These are phyloP conservation scores for Scolopax mira DNA, from an alignment of 2,113 vertebrate genomes.

Conservation along the genomic window DNA sequence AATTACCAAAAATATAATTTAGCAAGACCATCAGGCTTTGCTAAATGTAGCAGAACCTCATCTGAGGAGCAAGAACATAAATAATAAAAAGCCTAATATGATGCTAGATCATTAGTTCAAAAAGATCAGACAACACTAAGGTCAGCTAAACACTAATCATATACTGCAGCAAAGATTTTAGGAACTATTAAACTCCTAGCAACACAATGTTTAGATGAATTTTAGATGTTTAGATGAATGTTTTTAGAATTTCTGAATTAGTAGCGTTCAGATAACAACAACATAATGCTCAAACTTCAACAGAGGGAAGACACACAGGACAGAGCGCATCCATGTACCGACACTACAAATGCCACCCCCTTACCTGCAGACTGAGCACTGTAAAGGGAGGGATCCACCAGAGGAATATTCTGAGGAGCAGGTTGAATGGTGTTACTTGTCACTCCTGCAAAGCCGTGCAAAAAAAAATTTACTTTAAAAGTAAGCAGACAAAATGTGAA, in stretches of 20 bases:
- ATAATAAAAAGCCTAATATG: neutral
- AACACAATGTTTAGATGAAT: neutral
- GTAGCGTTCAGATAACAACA: neutral
- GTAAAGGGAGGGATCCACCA: slow-evolving; percentile 82
- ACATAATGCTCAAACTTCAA: neutral
- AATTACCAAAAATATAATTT: neutral
- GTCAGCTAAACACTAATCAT: neutral
- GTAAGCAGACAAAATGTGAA: neutral
- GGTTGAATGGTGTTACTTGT: slow-evolving; percentile 81
- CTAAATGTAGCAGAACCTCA: neutral
- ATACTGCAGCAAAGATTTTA: neutral
- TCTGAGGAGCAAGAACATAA: neutral
- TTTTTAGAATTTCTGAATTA: neutral
- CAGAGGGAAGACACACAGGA: neutral
- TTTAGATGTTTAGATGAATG: neutral
- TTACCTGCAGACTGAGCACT: slow-evolving; percentile 82
- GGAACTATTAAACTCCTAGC: neutral
- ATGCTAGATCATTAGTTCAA: neutral
- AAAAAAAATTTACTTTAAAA: slow-evolving; percentile 14
- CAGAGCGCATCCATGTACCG: fast-evolving
- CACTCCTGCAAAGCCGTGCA: slow-evolving; percentile 72
- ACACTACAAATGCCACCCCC: neutral
- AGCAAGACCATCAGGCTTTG: neutral
- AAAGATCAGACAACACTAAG: neutral
- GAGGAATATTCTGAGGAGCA: slow-evolving; percentile 76